Percentiles rank a stretch among this genome's conserved stretches.
phyloP scores from a whole-genome alignment of 2,888 invertebrate species.

The Campopleginae sp. region DNA sequence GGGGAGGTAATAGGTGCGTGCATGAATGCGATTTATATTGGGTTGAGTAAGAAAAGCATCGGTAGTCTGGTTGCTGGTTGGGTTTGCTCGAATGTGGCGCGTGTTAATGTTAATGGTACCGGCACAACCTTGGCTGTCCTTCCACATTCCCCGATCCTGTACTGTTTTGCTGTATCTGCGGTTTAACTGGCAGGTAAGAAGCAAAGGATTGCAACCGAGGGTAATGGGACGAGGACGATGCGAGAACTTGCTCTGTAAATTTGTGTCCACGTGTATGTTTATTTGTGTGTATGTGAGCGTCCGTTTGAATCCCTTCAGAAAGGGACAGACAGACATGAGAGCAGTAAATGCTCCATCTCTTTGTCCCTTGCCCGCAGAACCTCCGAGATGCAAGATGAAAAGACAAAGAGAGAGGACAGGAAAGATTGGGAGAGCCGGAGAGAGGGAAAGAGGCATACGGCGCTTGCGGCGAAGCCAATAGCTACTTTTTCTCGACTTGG shows the following conservation, averaged over 20 bases:
- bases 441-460: slow-evolving; percentile 67
- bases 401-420: slow-evolving; percentile 13
- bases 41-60: slow-evolving; percentile 16
- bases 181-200: slow-evolving; percentile 77
- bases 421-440: slow-evolving; percentile 22
- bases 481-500: slow-evolving; percentile 81
- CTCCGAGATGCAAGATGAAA: slow-evolving; percentile 16
- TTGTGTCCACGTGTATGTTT: slow-evolving; percentile 39
- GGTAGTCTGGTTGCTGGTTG: slow-evolving; percentile 46
- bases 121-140: slow-evolving; percentile 78
- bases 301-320: slow-evolving; percentile 9
- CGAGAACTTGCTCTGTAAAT: slow-evolving; percentile 26
- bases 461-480: slow-evolving; percentile 77
- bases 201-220: slow-evolving; percentile 73
- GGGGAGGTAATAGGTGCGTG: slow-evolving; percentile 33
- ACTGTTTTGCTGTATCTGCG: slow-evolving; percentile 78
- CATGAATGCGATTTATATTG: slow-evolving; percentile 46
- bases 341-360: slow-evolving; percentile 39
- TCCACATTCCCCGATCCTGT: slow-evolving; percentile 81
- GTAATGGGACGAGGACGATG: slow-evolving; percentile 73
- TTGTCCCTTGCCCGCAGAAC: slow-evolving; percentile 43
- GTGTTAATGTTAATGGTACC: slow-evolving; percentile 80
- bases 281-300: neutral
- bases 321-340: neutral
- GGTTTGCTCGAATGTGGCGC: slow-evolving; percentile 66